Evolutionary conservation across 2,113 vertebrate species (phyloP), one percentile per base, ranked within the genome.

Genomic region (Ellobius talpinus): DNA sequence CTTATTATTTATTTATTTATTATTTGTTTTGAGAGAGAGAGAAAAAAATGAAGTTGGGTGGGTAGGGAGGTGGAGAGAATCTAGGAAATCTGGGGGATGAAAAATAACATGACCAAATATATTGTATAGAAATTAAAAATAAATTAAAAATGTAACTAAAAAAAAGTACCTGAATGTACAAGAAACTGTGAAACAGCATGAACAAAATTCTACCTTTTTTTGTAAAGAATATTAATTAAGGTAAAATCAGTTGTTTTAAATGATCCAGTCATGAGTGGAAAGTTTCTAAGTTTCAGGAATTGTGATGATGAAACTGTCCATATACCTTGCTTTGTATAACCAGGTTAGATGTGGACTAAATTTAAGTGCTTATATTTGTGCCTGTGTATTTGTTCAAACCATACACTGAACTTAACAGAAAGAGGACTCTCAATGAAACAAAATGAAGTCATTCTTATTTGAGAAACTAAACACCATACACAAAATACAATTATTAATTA

Each of bases 401-500:
- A 84, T 11, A 82, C 39, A 50, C 93, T 70, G 88, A 81, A 82
- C 24, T 85, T 86, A 31, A 73, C 72, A 73, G 42, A 61, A 52
- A 94, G 82, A 45, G 21, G 63, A 63, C 68, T 65, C 19, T 85
- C 31, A 89, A 50, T 87, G 33, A 81, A 52, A 36, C 89, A 90
- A 78, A 95, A 50, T 11, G 76, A 73, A 89, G 47, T 63, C 55
- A 87, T 68, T 85, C 87, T 47, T 90, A 94, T 92, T 84, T 91
- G 55, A 29, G 86, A 96, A 94, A 76, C n/a, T 65, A 73, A 92
- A 77, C 23, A 72, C 50, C 55, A 23, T 1, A 26, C 70, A 55
- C 47, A n/a, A 91, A 90, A 47, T 87, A 65, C 39, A 12, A 86
- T 77, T 52, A 93, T 91, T 77, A 94, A 86, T 94, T 76, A 81